phyloP scores from a whole-genome alignment of 2,888 invertebrate genomes.

The Caenorhabditis virilis region DNA sequence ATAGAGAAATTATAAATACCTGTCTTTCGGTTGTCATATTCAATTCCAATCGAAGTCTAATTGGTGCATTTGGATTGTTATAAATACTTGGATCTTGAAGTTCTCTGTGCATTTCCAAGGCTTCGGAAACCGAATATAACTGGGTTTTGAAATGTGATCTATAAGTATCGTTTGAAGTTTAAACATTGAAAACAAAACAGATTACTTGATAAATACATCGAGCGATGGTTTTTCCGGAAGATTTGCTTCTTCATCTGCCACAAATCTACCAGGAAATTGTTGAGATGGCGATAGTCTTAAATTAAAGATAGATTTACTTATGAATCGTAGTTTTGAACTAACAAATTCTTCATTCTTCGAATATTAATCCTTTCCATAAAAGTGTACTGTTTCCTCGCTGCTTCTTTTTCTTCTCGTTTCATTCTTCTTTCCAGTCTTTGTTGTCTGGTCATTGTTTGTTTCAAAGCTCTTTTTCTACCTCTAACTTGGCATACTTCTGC shows the following conservation, averaged over 20 bases:
- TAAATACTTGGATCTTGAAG: constrained; percentile 79
- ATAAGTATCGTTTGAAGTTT: constrained; percentile 3
- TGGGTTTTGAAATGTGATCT: constrained; percentile 71
- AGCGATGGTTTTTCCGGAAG: constrained; percentile 56
- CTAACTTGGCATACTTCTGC: constrained; percentile 37
- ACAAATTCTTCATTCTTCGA: constrained; percentile 61
- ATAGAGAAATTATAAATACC: constrained; percentile 68
- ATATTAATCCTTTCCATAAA: constrained; percentile 67
- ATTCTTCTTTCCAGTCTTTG: constrained; percentile 59
- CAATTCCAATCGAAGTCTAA: constrained; percentile 79
- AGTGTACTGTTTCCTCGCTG: constrained; percentile 63
- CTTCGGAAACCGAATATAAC: constrained; percentile 78
- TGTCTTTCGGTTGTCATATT: constrained; percentile 80
- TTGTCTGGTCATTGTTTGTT: constrained; percentile 56
- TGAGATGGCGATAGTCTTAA: constrained; percentile 62
- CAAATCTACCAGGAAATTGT: constrained; percentile 60
- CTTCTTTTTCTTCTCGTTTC: constrained; percentile 64
- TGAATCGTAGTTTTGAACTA: constrained; percentile 13
- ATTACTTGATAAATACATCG: constrained; percentile 54
- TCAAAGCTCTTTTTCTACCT: constrained; percentile 62
- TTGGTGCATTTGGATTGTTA: constrained; percentile 78
- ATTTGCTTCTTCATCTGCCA: constrained; percentile 53
- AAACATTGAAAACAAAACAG: not conserved
- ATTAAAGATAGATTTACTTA: not conserved
- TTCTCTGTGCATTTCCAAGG: constrained; percentile 80